Base-by-base conservation (phyloP, 2,888 invertebrate species). In the Apodemia mormo region DNA sequence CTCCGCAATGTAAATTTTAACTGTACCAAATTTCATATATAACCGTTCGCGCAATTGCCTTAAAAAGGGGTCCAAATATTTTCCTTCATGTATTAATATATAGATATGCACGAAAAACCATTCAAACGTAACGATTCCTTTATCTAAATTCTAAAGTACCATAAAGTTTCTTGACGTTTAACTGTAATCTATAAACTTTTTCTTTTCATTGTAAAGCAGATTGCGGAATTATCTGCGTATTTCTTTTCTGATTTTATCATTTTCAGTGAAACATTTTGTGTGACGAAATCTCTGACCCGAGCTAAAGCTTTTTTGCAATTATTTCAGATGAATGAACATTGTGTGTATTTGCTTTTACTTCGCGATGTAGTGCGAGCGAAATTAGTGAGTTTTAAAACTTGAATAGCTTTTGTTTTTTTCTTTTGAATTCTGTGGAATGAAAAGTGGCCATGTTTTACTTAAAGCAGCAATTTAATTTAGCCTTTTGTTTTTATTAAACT, bases 231-330 rank as follows among this genome's bases (percentile, higher is more conserved):
- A 61, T 33, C 61, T 33, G 3, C 33, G 61, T 12, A 30, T 61
- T 61, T 33, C n/a, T 30, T 12, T n/a, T n/a, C 49, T 49, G 49
- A 49, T 49, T 14, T 49, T 49, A 49, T 49, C n/a, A 14, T 61
- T 61, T 30, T 1, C 7, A 12, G 30, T 61, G 33, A 14, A 61
- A 61, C 33, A 33, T 61, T 61, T 61, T 61, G 61, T 58, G 58
- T 61, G 61, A 61, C 61, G 33, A 61, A 61, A 61, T 30, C 14
- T 12, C 61, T 61, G 61, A 61, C 33, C 61, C 33, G 12, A 9
- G 10, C 14, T 33, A 61, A 61, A 33, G 14, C 30, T 61, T 61
- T 30, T 61, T 61, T 61, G 33, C 61, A 30, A 61, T 61, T 61
- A 61, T 61, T 61, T 61, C 33, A 30, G 33, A 33, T 33, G 61